These are phyloP conservation scores for Varecia variegata DNA, from an alignment of 2,797 vertebrate species.

Conservation along the genomic window DNA sequence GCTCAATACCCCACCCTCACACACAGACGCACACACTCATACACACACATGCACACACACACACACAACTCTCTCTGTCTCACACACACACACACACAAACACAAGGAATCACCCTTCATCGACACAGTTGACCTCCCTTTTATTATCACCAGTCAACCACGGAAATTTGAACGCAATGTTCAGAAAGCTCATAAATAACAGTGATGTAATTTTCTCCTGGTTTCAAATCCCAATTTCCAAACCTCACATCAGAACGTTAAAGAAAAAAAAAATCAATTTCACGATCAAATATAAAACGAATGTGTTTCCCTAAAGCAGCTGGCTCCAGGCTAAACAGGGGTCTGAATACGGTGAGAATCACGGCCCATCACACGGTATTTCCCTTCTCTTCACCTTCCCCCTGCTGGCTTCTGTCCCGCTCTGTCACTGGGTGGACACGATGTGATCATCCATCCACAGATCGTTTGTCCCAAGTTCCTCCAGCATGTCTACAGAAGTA, in stretches of 20 bases:
- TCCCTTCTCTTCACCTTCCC: background rate
- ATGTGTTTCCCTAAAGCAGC: background rate
- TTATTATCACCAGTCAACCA: background rate
- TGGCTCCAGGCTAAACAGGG: background rate
- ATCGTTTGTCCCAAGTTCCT: background rate
- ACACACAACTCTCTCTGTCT: background rate
- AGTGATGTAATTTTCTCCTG: background rate
- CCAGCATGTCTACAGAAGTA: background rate
- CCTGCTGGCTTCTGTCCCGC: background rate
- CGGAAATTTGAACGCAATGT: background rate
- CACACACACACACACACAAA: background rate
- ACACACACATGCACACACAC: background rate
- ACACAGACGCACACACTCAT: background rate
- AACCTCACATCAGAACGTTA: background rate
- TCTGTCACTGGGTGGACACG: background rate
- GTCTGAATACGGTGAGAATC: background rate
- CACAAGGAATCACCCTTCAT: background rate
- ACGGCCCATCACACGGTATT: too few relatives aligned
- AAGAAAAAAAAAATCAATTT: background rate
- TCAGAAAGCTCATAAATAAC: conserved; percentile 22
- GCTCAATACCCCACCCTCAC: background rate
- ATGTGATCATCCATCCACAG: background rate
- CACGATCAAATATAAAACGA: background rate
- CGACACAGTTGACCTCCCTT: background rate
- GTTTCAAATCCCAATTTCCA: conserved; percentile 41